A percentile compares a stretch with the other conserved stretches of the same genome.
Conservation (phyloP, 2,888 invertebrate species). For the Folsomia manolachei region DNA sequence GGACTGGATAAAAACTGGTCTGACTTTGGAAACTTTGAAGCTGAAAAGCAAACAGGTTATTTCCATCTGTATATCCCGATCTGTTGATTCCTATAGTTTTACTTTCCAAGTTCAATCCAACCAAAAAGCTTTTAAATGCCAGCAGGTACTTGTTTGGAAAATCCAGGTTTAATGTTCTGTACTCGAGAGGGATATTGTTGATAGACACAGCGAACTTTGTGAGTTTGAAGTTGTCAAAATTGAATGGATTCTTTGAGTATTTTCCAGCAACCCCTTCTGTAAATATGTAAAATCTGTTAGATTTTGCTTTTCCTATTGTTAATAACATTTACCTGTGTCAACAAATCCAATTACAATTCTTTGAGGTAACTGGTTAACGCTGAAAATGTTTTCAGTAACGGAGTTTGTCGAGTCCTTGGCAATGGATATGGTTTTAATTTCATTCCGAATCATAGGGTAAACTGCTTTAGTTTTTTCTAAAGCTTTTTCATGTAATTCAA, state of each 20-base stretch:
- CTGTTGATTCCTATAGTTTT: neutral
- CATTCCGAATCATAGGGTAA: neutral
- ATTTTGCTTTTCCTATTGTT: too few relatives aligned
- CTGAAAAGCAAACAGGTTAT: neutral
- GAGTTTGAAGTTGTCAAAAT: neutral
- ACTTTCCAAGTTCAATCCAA: neutral
- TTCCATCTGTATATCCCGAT: neutral
- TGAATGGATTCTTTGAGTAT: neutral
- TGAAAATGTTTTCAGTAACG: conserved; percentile 12
- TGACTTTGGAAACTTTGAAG: neutral
- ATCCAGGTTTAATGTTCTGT: neutral
- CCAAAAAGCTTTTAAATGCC: conserved; percentile 1
- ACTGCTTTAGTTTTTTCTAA: neutral
- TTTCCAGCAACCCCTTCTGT: neutral
- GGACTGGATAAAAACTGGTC: neutral
- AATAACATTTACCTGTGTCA: neutral
- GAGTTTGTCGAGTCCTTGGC: neutral
- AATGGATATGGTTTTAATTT: conserved; percentile 6
- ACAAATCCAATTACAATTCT: neutral
- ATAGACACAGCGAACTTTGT: neutral
- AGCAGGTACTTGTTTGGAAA: neutral
- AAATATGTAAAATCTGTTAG: neutral
- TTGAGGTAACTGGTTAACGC: neutral
- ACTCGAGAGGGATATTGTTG: neutral
- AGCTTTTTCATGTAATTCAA: conserved; percentile 1